A percentile compares a stretch with the other conserved stretches of the same genome.
These are phyloP conservation scores for Corythornis vintsioides DNA, from an alignment of 2,113 vertebrate genomes.

Conservation along the genomic window DNA sequence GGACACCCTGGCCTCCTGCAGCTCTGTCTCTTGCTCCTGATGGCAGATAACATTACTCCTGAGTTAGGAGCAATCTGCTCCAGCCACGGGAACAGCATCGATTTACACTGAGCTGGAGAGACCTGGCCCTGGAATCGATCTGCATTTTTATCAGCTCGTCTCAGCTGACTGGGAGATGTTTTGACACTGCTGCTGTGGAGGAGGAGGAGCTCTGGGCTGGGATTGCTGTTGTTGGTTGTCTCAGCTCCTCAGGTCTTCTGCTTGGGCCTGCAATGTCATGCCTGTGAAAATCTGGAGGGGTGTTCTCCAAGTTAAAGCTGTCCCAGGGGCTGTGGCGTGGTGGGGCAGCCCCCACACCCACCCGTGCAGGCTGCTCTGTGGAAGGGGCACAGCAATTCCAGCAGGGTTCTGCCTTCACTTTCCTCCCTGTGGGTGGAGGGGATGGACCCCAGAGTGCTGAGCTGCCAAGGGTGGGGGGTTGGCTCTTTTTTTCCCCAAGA, in stretches of 20 bases:
- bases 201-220: neutral
- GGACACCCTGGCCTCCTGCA: neutral
- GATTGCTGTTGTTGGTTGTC: neutral
- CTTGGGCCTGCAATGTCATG: neutral
- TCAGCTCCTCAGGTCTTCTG: neutral
- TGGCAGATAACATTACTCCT: neutral
- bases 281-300: neutral
- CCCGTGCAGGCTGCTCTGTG: neutral
- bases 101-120: neutral
- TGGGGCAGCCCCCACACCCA: neutral
- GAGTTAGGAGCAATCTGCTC: neutral
- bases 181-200: neutral
- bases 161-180: neutral
- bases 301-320: neutral
- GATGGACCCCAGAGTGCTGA: neutral
- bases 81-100: neutral
- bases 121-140: conserved; percentile 5
- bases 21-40: neutral
- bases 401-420: neutral
- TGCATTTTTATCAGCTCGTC: conserved; percentile 46
- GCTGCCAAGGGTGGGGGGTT: accelerated
- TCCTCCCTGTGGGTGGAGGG: neutral
- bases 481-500: neutral
- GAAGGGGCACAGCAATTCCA: neutral
- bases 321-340: neutral